Percentiles rank a stretch among this genome's conserved stretches.
Conservation (phyloP, 2,113 vertebrate species). For the Pelecanus crispus region DNA sequence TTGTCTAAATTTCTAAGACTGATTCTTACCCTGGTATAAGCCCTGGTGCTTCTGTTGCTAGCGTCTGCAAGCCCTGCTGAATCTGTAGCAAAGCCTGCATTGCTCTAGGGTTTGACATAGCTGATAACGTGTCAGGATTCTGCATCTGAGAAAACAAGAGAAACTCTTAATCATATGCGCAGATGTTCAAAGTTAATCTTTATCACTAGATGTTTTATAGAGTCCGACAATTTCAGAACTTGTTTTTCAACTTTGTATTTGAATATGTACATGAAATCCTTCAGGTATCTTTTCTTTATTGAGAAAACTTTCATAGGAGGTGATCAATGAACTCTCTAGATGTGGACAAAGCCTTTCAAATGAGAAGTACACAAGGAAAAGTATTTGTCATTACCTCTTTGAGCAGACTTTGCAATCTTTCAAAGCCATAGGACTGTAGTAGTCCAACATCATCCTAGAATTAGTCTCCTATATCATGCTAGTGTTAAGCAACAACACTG, state of each 20-base stretch:
- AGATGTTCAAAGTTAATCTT: not conserved
- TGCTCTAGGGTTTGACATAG: conserved; percentile 89
- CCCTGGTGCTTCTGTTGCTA: conserved; percentile 83
- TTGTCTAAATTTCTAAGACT: not conserved
- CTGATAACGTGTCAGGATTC: conserved; percentile 85
- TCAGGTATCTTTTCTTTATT: not conserved
- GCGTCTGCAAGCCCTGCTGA: conserved; percentile 88
- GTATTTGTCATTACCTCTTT: not conserved
- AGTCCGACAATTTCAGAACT: not conserved
- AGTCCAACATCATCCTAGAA: not conserved
- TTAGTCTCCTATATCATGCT: not conserved
- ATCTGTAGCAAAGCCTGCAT: conserved; percentile 90
- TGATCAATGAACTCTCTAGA: not conserved
- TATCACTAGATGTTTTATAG: not conserved
- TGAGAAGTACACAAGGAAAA: not conserved
- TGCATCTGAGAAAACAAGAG: conserved; percentile 79
- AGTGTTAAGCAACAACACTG: not conserved
- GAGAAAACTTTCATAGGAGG: not conserved
- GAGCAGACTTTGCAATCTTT: not conserved
- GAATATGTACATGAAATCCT: not conserved
- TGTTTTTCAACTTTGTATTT: not conserved
- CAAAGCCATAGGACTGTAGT: not conserved
- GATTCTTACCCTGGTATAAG: conserved; percentile 82
- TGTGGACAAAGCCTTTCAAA: not conserved
- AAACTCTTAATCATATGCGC: not conserved